Base-by-base conservation (phyloP, 37 sponge, comb jelly and placozoan species). In the Ianthella basta region DNA sequence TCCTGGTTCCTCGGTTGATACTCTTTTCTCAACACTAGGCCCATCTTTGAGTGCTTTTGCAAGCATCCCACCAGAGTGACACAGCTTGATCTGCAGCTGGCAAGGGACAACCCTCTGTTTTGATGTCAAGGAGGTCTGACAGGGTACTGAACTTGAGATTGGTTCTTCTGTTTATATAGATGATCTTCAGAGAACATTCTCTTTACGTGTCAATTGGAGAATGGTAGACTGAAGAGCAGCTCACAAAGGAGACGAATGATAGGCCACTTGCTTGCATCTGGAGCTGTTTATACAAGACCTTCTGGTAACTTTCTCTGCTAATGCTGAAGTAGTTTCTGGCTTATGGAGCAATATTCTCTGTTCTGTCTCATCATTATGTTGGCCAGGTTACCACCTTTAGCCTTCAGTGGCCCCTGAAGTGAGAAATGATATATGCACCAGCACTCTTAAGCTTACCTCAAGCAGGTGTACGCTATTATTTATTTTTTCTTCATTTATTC, bases 321-420 rank as follows among this genome's bases (percentile, higher is more conserved):
- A 86, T 79, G 20, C 38, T 35, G 0, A 86, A 35, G 59, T 86
- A 86, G 56, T 55, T 86, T 50, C 81, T 56, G 64, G 81, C 87
- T 66, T 86, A 80, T 59, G 66, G 60, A 33, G 80, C 87, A 53
- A 54, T 75, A 34, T 86, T 72, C 50, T 81, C 72, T 29, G 80
- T 55, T 55, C 80, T 36, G 50, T 86, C 87, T 14, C 23, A 27
- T n/a, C n/a, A n/a, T n/a, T 24, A 66, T 15, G 23, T 67, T 41
- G 15, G 66, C 12, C 36, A 82, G 25, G 4, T 6, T 14, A 13
- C 68, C 73, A 32, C 86, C 82, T 79, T 85, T 87, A 64, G 85
- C 91, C 59, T 87, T 82, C 38, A 91, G 85, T 37, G 88, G 88
- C 25, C 80, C 32, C 84, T 59, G 81, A 91, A 91, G 33, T 30